Evolutionary conservation across 2,797 vertebrate genomes (phyloP).

Genomic region (Helarctos malayanus): DNA sequence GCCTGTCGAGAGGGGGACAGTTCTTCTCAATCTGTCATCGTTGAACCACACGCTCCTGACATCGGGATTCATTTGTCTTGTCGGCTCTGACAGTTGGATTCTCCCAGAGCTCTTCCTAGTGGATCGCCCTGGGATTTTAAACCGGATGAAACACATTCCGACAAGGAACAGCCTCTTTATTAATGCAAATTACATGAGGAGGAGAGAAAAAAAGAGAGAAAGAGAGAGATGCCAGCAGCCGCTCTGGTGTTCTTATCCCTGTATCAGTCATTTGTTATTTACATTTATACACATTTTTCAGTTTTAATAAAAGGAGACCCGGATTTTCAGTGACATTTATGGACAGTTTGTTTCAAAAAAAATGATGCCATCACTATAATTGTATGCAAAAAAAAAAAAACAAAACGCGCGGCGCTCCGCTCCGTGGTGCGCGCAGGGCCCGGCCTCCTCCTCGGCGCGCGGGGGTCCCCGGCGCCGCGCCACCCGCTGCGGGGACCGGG

Average conservation of each 20-base stretch:
- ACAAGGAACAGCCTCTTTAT: constrained; percentile 99
- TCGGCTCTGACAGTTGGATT: constrained; percentile 99
- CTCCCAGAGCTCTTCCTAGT: constrained; percentile 96
- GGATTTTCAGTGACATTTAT: constrained; percentile 91
- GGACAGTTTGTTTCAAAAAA: constrained; percentile 87
- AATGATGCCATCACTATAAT: constrained; percentile 82
- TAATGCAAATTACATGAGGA: constrained; percentile 99
- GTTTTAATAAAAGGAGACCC: constrained; percentile 94
- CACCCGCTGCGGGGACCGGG: background rate
- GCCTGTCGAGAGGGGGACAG: constrained; percentile 99
- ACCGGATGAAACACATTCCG: constrained; percentile 99
- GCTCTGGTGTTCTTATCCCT: constrained; percentile 92
- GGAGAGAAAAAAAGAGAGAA: constrained; percentile 89
- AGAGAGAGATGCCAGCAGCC: constrained; percentile 92
- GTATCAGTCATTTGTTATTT: constrained; percentile 94
- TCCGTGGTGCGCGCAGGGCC: background rate
- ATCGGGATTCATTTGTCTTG: constrained; percentile 99
- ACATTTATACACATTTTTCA: constrained; percentile 91
- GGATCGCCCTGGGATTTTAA: constrained; percentile 98
- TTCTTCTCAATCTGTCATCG: constrained; percentile 99
- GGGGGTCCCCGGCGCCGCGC: background rate
- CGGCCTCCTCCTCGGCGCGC: background rate
- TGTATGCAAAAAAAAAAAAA: constrained; percentile 78
- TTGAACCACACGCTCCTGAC: constrained; percentile 97
- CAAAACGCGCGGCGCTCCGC: background rate